These are phyloP conservation scores for Liodrosophila aerea DNA, from an alignment of 2,888 invertebrate genomes.

Conservation along the genomic window DNA sequence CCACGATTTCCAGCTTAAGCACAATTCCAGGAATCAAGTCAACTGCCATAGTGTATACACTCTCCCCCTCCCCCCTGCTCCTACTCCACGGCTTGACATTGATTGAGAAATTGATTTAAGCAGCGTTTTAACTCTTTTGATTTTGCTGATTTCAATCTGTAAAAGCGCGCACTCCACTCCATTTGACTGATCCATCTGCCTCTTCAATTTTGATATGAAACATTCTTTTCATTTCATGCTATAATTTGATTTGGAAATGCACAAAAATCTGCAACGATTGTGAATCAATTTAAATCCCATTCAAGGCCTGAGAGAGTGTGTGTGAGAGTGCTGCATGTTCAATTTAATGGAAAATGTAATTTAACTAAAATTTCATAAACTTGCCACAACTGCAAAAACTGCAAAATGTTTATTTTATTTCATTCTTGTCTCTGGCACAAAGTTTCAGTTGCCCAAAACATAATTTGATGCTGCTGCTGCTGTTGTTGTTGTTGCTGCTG, in stretches of 20 bases:
- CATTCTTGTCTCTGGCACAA: constrained; percentile 5
- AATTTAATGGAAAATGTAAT: constrained; percentile 56
- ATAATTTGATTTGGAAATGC: too few species aligned
- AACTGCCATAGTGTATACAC: constrained; percentile 26
- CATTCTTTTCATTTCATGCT: too few species aligned
- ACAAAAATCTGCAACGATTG: too few species aligned
- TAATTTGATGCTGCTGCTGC: constrained; percentile 39
- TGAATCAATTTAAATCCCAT: constrained; percentile 41
- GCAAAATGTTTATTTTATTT: constrained; percentile 17
- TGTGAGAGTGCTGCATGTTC: constrained; percentile 21
- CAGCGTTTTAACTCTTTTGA: constrained; percentile 60
- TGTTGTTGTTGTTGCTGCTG: constrained; percentile 34
- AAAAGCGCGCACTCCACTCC: constrained; percentile 38
- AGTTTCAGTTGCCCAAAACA: constrained; percentile 40
- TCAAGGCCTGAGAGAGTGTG: background rate
- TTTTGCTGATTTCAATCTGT: constrained; percentile 52
- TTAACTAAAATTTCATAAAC: constrained; percentile 42
- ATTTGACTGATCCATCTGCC: constrained; percentile 27
- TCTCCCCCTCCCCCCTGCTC: background rate
- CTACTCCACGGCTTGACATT: constrained; percentile 57
- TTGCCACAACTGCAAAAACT: constrained; percentile 28
- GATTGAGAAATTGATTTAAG: constrained; percentile 78
- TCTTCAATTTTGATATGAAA: background rate
- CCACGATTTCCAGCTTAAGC: constrained; percentile 66
- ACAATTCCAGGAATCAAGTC: constrained; percentile 60